Percentiles rank a stretch among this genome's conserved stretches.
phyloP scores from a whole-genome alignment of 2,797 vertebrate species.

The Acanthornis magna region DNA sequence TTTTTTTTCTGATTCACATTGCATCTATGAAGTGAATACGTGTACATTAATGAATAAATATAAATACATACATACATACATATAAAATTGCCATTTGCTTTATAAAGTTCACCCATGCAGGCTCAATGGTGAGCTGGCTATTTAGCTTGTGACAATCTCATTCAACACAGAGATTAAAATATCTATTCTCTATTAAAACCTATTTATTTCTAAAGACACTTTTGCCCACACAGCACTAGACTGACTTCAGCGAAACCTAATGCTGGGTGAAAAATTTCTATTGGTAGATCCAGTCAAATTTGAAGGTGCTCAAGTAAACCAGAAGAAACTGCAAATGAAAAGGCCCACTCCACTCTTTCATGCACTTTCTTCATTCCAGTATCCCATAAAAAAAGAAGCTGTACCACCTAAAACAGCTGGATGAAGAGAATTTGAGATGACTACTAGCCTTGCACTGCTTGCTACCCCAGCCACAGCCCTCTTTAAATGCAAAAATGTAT shows the following conservation, averaged over 20 bases:
- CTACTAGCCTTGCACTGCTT: not conserved
- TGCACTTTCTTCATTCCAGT: not conserved
- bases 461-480: not conserved
- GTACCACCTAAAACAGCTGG: not conserved
- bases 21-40: not conserved
- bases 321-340: not conserved
- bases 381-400: not conserved
- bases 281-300: not conserved
- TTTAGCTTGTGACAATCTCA: not conserved
- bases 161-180: not conserved
- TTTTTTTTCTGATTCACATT: not conserved
- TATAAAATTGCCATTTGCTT: not conserved
- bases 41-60: not conserved
- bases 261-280: not conserved
- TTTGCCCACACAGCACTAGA: not conserved
- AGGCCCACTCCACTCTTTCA: not conserved
- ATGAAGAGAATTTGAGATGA: not conserved
- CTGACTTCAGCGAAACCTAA: not conserved
- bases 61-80: not conserved
- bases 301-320: not conserved
- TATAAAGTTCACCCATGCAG: not conserved
- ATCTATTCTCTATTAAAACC: not conserved
- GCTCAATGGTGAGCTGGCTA: not conserved
- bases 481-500: not conserved
- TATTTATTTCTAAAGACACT: not conserved